Percentiles rank a stretch among this genome's conserved stretches.
Evolutionary conservation across 2,797 vertebrate species (phyloP).

Genomic region (Peromyscus nudipes): DNA sequence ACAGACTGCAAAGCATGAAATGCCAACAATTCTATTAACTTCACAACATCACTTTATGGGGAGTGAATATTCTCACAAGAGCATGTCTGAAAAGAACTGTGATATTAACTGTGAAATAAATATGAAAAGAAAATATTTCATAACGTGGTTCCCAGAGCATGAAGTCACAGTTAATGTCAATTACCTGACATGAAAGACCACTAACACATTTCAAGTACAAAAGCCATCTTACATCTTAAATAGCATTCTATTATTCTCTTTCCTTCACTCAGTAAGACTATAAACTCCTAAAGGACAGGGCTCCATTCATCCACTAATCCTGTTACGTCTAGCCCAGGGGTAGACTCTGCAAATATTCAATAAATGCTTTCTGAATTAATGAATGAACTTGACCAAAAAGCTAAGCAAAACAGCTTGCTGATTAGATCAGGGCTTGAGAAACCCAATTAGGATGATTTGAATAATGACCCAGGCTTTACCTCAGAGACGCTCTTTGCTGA

Average conservation of each 20-base stretch:
- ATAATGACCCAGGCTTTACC: slow-evolving; percentile 74
- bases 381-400: slow-evolving; percentile 82
- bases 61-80: slow-evolving; percentile 37
- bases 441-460: slow-evolving; percentile 82
- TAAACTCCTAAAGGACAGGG: slow-evolving; percentile 80
- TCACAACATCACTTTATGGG: slow-evolving; percentile 47
- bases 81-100: slow-evolving; percentile 49
- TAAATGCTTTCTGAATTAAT: slow-evolving; percentile 77
- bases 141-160: slow-evolving; percentile 36
- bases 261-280: slow-evolving; percentile 76
- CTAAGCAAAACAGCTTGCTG: slow-evolving; percentile 81
- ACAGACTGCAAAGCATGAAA: slow-evolving; percentile 57
- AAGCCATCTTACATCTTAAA: slow-evolving; percentile 58
- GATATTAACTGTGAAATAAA: slow-evolving; percentile 61
- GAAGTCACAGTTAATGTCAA: slow-evolving; percentile 57
- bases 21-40: slow-evolving; percentile 62
- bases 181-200: slow-evolving; percentile 64
- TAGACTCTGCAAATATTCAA: slow-evolving; percentile 59
- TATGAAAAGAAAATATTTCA: slow-evolving; percentile 57
- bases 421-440: slow-evolving; percentile 83
- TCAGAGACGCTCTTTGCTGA: slow-evolving; percentile 74
- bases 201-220: slow-evolving; percentile 66
- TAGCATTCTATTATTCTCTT: slow-evolving; percentile 73
- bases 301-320: slow-evolving; percentile 74
- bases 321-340: slow-evolving; percentile 65